phyloP scores from a whole-genome alignment of 2,888 invertebrate species.

The Drymonia ruficornis region DNA sequence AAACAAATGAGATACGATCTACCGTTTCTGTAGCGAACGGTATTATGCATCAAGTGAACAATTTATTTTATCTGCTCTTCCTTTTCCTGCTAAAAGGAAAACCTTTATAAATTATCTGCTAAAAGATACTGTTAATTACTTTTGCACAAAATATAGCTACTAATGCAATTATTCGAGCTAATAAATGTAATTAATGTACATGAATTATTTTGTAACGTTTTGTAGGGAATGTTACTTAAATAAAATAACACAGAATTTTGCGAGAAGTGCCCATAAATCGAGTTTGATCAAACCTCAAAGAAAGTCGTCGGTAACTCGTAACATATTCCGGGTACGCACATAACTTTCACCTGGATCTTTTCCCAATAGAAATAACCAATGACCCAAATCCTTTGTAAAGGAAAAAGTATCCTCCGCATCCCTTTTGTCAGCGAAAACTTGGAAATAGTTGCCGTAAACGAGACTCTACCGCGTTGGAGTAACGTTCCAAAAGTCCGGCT shows the following conservation, averaged over 20 bases:
- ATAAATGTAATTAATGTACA: not conserved
- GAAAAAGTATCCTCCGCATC: slow-evolving; percentile 56
- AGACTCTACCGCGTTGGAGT: slow-evolving; percentile 54
- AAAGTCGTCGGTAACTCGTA: slow-evolving; percentile 10
- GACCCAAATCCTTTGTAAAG: slow-evolving; percentile 63
- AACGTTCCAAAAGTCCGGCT: slow-evolving; percentile 37
- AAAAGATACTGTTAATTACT: not conserved
- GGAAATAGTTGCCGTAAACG: slow-evolving; percentile 56
- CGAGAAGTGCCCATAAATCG: not conserved
- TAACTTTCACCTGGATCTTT: slow-evolving; percentile 39
- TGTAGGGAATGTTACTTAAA: not conserved
- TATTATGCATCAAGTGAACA: not conserved
- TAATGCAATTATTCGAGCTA: not conserved
- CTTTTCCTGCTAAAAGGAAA: not conserved
- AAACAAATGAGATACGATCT: too few species aligned
- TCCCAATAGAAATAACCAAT: slow-evolving; percentile 63
- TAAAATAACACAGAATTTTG: not conserved
- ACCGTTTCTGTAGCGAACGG: too few species aligned
- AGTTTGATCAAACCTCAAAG: slow-evolving; percentile 1
- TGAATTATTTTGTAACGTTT: not conserved
- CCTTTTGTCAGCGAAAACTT: slow-evolving; percentile 70
- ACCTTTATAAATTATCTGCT: not conserved
- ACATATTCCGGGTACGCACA: slow-evolving; percentile 28
- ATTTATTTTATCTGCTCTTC: not conserved
- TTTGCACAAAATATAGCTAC: not conserved